Percentiles rank a stretch among this genome's conserved stretches.
These are phyloP conservation scores for Halcyon senegalensis DNA, from an alignment of 2,113 vertebrate genomes.

Conservation along the genomic window DNA sequence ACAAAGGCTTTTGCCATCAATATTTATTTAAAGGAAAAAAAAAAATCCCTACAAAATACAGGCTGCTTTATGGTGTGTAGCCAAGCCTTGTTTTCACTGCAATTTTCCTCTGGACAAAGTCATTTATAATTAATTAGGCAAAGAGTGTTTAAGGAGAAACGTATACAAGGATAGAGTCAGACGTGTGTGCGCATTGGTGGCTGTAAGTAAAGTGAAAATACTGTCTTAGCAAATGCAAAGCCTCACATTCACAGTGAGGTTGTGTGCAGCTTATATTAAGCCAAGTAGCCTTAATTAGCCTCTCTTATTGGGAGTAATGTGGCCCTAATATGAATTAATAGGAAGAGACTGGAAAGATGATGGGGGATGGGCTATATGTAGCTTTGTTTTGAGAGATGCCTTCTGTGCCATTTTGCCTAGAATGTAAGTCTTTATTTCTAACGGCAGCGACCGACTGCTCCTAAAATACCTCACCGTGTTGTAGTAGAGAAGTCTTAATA, in stretches of 20 bases:
- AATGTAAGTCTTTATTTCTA: neutral
- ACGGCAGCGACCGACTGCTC: neutral
- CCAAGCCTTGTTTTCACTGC: neutral
- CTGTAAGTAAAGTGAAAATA: neutral
- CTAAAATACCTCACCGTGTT: neutral
- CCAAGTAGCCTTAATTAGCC: neutral
- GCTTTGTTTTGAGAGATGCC: neutral
- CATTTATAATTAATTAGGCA: conserved; percentile 39
- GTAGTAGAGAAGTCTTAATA: neutral
- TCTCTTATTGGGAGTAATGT: neutral
- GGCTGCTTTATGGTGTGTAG: neutral
- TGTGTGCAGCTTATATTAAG: neutral
- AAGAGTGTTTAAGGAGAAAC: conserved; percentile 29
- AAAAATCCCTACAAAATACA: neutral
- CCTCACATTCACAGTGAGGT: neutral
- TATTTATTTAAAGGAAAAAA: conserved; percentile 13
- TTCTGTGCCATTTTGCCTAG: neutral
- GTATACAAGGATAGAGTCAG: neutral
- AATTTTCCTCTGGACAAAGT: neutral
- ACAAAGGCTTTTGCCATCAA: neutral
- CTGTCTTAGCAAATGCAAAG: neutral
- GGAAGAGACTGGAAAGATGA: neutral
- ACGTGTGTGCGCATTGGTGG: fast-evolving
- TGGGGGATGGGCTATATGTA: neutral
- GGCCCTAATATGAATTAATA: neutral